Base-by-base conservation (phyloP, 37 sponge, comb jelly and placozoan genomes). In the Bolinopsis microptera region DNA sequence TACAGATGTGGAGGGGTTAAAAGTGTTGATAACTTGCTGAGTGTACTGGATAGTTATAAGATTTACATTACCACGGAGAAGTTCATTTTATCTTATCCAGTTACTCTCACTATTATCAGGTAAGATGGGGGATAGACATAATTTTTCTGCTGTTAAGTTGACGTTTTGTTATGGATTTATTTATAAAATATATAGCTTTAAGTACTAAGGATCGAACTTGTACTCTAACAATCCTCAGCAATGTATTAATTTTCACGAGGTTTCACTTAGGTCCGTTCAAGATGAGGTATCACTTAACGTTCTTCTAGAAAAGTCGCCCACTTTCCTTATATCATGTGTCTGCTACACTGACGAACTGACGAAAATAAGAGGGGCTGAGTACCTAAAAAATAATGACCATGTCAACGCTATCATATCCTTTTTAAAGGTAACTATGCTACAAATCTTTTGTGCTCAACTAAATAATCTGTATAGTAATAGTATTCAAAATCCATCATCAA, bases 11-110 rank as follows among this genome's bases (percentile, higher is more conserved):
- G 61, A 3, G 25, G 36, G 23, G 8, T 41, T 13, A 41, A 86
- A 41, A 86, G 90, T 39, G n/a, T 86, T 9, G 90, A 86, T 13
- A 86, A 86, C 39, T 27, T 86, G 48, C 3, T 86, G 61, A 86
- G 90, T 86, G 90, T 86, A 13, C 90, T 86, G 27, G 90, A 86
- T 27, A 86, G 90, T 40, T 86, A 86, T 48, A 86, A 86, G 90
- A 86, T 86, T 39, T 86, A 86, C 48, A 39, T 86, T 34, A 86
- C 90, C 2, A 26, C 61, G 13, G 90, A 86, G 22, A 27, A 23
- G 23, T 34, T 33, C 48, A 13, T 86, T 1, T 34, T 86, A 2
- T 23, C 32, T 3, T 41, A 41, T 40, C 90, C 90, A 27, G 36
- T 86, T 2, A 86, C 90, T 25, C 30, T 40, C 61, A 41, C 61